Evolutionary conservation across 2,888 invertebrate genomes (phyloP), one percentile per base, ranked within the genome.

Genomic region (Aquatica leii): DNA sequence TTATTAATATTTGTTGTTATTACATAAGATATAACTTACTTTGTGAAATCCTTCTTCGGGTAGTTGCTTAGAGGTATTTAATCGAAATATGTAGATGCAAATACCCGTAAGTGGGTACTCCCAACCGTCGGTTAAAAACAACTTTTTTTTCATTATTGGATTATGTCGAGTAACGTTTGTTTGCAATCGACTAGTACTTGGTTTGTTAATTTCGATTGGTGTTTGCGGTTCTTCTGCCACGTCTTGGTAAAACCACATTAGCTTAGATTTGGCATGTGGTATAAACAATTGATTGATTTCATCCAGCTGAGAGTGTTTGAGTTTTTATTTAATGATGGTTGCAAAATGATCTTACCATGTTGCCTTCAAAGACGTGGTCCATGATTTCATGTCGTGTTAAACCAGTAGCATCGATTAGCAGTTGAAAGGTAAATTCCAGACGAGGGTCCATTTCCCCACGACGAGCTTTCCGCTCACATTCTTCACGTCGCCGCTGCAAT

Each of bases 11-110:
- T 4, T 24, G 24, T 24, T 24, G 24, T 6, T 66, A 46, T 71
- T 71, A 61, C 18, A 9, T 24, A 15, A n/a, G 18, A n/a, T 4
- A 49, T 49, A 18, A 35, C 37, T 14, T 15, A 84, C 94, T 83
- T 94, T 94, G 79, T 94, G 94, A 75, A 95, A 95, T n/a, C 94
- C 94, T 82, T 95, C 95, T 79, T 95, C 95, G 0, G 94, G 94
- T 69, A 95, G 81, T 78, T 94, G 93, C 75, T 94, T 94, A 67
- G 89, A 87, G 40, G 90, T 91, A 77, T 90, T 93, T 49, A 94
- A 90, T 69, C 95, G 86, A 77, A 93, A 92, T 85, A 94, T 94
- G 75, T 93, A 94, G 70, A 94, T 89, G 73, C 93, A 93, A 59
- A 92, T 86, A 31, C 94, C 94, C 0, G 90, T 92, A 59, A 95